phyloP scores from a whole-genome alignment of 2,797 vertebrate genomes.

The Erethizon dorsatum region DNA sequence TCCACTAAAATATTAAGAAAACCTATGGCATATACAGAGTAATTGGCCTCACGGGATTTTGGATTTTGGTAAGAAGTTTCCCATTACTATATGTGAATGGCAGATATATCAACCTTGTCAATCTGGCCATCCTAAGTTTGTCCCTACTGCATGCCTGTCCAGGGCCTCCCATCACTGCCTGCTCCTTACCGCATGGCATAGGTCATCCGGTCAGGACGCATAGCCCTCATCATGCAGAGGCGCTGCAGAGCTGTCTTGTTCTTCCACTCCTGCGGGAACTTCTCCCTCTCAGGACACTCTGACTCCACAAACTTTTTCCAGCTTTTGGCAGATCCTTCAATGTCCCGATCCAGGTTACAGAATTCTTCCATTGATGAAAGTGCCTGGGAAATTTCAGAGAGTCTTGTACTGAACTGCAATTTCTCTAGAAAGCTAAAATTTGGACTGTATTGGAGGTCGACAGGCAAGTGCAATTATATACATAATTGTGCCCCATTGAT shows the following conservation, averaged over 20 bases:
- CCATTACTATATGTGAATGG: neutral
- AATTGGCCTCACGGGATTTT: neutral
- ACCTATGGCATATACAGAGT: neutral
- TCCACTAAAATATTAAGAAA: conserved; percentile 9
- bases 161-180: accelerated
- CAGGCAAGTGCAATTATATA: neutral
- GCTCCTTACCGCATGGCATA: conserved; percentile 93
- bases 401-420: conserved; percentile 22
- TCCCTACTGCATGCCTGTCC: neutral
- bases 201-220: conserved; percentile 96
- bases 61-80: neutral
- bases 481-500: neutral
- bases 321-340: conserved; percentile 96
- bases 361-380: conserved; percentile 96
- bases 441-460: neutral
- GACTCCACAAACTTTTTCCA: conserved; percentile 98
- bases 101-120: neutral
- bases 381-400: conserved; percentile 88
- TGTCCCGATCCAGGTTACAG: conserved; percentile 95
- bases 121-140: neutral
- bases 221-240: conserved; percentile 95
- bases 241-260: conserved; percentile 95
- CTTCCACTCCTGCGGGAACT: conserved; percentile 98
- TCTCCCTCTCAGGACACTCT: conserved; percentile 97
- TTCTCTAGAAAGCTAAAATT: conserved; percentile 11